Evolutionary conservation across 2,888 invertebrate species (phyloP).

Genomic region (Brachyptera putata): DNA sequence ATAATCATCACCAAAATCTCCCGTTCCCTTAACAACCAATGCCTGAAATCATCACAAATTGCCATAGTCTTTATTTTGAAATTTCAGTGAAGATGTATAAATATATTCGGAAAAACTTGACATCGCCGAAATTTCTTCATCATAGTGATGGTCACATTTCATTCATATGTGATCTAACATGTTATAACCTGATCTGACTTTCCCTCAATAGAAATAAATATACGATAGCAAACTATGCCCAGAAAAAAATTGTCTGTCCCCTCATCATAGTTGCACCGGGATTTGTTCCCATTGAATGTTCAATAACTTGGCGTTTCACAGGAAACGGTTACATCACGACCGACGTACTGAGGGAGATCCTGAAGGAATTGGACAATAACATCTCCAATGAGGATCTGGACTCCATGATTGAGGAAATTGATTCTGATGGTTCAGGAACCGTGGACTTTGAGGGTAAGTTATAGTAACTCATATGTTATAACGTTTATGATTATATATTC

Average conservation of each 20-base stretch:
- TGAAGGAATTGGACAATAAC: slow-evolving; percentile 88
- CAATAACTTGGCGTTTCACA: slow-evolving; percentile 37
- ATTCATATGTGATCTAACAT: too few species aligned
- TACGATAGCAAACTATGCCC: too few species aligned
- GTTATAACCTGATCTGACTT: too few species aligned
- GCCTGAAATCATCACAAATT: too few species aligned
- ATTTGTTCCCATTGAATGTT: background rate
- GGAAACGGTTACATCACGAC: slow-evolving; percentile 89
- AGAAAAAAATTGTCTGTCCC: too few species aligned
- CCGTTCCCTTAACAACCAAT: too few species aligned
- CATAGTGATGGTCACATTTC: background rate
- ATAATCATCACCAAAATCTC: too few species aligned
- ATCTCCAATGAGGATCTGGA: slow-evolving; percentile 83
- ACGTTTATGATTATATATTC: background rate
- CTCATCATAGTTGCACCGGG: background rate
- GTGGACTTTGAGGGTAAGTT: slow-evolving; percentile 92
- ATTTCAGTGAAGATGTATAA: too few species aligned
- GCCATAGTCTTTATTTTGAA: too few species aligned
- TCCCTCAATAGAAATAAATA: too few species aligned
- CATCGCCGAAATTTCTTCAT: too few species aligned
- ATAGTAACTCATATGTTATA: background rate
- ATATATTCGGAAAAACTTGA: too few species aligned
- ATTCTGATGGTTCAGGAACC: slow-evolving; percentile 94
- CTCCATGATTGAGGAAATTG: slow-evolving; percentile 94
- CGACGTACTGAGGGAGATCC: slow-evolving; percentile 81